Conservation (phyloP, 2,113 vertebrate species). For the Orycteropus afer region DNA sequence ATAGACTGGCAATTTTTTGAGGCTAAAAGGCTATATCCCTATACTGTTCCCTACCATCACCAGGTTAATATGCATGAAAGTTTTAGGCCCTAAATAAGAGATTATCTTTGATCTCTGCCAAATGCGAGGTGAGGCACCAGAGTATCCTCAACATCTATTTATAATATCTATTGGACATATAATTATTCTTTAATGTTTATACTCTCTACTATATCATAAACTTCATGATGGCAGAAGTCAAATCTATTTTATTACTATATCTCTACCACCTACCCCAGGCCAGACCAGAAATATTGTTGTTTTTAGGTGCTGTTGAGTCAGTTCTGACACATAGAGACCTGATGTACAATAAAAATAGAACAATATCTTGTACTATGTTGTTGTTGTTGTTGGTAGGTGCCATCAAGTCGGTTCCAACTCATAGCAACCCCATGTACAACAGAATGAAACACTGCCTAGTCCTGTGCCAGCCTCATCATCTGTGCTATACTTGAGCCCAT, state of each 20-base stretch:
- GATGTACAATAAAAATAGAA: too few species aligned
- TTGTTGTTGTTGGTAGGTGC: too few species aligned
- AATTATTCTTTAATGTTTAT: neutral
- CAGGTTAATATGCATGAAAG: neutral
- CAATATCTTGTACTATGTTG: too few species aligned
- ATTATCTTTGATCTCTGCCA: neutral
- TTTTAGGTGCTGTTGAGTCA: too few species aligned
- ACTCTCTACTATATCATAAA: neutral
- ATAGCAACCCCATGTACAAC: too few species aligned
- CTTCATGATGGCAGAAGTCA: neutral
- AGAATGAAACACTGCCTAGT: too few species aligned
- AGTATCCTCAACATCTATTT: neutral
- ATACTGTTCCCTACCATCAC: neutral
- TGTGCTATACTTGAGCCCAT: too few species aligned
- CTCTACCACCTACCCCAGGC: neutral
- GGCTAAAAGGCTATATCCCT: neutral
- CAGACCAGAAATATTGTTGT: neutral
- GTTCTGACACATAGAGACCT: too few species aligned
- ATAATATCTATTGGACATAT: neutral
- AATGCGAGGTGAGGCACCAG: neutral
- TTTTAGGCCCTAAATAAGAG: conserved; percentile 8
- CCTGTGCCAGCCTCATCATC: too few species aligned
- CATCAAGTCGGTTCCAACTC: too few species aligned
- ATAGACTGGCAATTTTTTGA: neutral
- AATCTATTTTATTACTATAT: neutral